phyloP scores from a whole-genome alignment of 2,888 invertebrate genomes.

The Baronia brevicornis region DNA sequence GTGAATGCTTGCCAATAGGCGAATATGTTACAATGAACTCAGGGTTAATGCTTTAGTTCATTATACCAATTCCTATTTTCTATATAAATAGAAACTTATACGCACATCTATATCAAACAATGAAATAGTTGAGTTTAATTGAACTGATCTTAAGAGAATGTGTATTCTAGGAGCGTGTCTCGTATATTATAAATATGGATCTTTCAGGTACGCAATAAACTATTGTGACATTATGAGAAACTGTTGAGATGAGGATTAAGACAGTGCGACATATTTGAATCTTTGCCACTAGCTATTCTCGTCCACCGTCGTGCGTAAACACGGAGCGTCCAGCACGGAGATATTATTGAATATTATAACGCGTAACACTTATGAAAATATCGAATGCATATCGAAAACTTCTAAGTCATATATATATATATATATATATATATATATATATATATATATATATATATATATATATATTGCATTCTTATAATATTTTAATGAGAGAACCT shows the following conservation, averaged over 20 bases:
- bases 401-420: neutral
- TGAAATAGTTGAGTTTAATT: no score
- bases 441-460: no score
- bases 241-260: conserved; percentile 50
- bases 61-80: conserved; percentile 10
- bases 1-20: conserved; percentile 37
- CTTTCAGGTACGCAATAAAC: conserved; percentile 19
- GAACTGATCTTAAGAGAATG: no score
- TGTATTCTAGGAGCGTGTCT: neutral
- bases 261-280: conserved; percentile 72
- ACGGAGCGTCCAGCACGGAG: conserved; percentile 31
- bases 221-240: conserved; percentile 42
- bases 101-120: neutral
- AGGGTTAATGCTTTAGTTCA: no score
- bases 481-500: no score
- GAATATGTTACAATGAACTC: neutral
- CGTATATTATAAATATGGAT: conserved; percentile 5
- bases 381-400: conserved; percentile 7
- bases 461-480: no score
- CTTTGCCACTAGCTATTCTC: conserved; percentile 68
- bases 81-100: conserved; percentile 11
- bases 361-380: conserved; percentile 10
- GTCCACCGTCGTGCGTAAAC: conserved; percentile 57
- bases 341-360: conserved; percentile 18
- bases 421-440: neutral